A percentile compares a stretch with the other conserved stretches of the same genome.
phyloP scores from a whole-genome alignment of 2,888 invertebrate species.

The Operophtera brumata region DNA sequence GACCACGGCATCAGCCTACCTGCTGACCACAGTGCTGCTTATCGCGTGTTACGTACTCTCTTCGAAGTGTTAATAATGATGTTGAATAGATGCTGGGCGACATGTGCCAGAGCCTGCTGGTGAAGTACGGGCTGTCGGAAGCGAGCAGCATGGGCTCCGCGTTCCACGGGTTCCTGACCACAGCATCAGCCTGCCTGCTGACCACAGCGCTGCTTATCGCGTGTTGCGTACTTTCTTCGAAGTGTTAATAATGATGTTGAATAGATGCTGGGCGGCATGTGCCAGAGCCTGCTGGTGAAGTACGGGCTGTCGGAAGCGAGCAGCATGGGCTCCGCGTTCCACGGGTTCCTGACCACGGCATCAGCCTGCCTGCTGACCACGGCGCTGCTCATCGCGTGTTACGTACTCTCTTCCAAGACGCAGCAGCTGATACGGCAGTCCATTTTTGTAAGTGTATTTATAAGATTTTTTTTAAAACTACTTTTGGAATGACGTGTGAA shows the following conservation, averaged over 20 bases:
- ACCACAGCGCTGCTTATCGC: conserved; percentile 87
- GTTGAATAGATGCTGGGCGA: conserved; percentile 84
- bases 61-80: no score
- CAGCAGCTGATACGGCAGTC: conserved; percentile 88
- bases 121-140: conserved; percentile 88
- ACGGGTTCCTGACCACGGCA: conserved; percentile 89
- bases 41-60: no score
- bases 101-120: conserved; percentile 89
- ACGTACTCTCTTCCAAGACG: conserved; percentile 88
- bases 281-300: conserved; percentile 89
- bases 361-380: conserved; percentile 91
- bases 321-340: conserved; percentile 88
- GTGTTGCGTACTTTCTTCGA: no score
- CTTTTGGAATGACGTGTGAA: no score
- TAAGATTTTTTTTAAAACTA: no score
- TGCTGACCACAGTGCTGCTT: conserved; percentile 87
- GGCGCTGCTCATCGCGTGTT: conserved; percentile 86
- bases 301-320: conserved; percentile 88
- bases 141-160: conserved; percentile 88
- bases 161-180: conserved; percentile 89
- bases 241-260: neutral
- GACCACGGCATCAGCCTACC: conserved; percentile 89
- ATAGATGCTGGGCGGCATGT: conserved; percentile 89
- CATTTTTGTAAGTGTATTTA: conserved; percentile 85
- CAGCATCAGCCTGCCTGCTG: conserved; percentile 89